phyloP scores from a whole-genome alignment of 2,797 vertebrate genomes.

The Megalops cyprinoides region DNA sequence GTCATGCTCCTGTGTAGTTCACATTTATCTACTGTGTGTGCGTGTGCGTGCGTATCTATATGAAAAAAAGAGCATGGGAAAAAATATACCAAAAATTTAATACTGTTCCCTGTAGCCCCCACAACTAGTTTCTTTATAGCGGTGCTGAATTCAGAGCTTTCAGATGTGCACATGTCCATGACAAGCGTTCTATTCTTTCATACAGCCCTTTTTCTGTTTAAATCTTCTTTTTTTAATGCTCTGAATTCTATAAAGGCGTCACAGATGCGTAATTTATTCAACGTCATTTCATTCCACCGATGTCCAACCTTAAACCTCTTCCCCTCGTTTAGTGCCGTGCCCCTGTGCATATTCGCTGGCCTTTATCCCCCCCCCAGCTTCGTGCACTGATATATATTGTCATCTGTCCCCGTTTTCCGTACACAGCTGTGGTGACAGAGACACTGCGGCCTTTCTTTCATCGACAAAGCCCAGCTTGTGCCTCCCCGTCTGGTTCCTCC shows the following conservation, averaged over 20 bases:
- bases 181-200: background rate
- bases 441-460: constrained; percentile 57
- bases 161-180: constrained; percentile 1
- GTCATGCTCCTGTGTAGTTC: constrained; percentile 42
- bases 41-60: background rate
- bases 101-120: constrained; percentile 34
- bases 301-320: constrained; percentile 3
- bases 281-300: background rate
- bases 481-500: constrained; percentile 30
- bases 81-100: constrained; percentile 26
- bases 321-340: background rate
- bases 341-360: background rate
- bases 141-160: background rate
- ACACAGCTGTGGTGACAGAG: constrained; percentile 60
- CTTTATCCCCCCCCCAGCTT: constrained; percentile 43
- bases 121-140: constrained; percentile 11
- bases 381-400: constrained; percentile 59
- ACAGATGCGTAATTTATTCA: constrained; percentile 14
- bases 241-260: constrained; percentile 9
- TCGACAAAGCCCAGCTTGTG: constrained; percentile 62
- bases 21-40: background rate
- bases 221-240: background rate
- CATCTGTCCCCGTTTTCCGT: constrained; percentile 50
- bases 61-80: constrained; percentile 28
- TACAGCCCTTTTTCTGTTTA: background rate